A percentile compares a stretch with the other conserved stretches of the same genome.
Conservation (phyloP, 2,113 vertebrate species). For the Brachypodius melanocephalos region DNA sequence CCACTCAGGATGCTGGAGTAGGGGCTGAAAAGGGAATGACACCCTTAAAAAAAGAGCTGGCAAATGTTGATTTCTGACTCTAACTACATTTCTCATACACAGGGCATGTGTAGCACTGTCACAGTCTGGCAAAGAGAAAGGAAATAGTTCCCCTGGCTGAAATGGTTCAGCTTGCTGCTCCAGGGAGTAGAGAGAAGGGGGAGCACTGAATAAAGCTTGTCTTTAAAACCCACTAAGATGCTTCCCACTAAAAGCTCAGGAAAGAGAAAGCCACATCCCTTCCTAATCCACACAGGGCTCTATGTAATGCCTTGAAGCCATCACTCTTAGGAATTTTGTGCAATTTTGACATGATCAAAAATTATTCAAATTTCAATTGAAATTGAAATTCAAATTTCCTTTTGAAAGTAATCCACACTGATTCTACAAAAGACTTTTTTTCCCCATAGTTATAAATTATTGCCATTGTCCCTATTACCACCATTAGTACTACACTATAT, state of each 20-base stretch:
- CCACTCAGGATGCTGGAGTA: neutral
- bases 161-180: neutral
- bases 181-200: neutral
- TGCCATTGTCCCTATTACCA: neutral
- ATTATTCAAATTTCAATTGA: neutral
- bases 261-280: neutral
- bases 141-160: neutral
- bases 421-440: neutral
- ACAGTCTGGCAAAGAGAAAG: neutral
- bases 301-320: neutral
- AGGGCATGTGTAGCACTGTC: neutral
- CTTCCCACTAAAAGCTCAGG: neutral
- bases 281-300: neutral
- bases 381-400: neutral
- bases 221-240: neutral
- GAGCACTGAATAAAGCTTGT: neutral
- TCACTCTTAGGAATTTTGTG: neutral
- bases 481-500: neutral
- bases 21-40: neutral
- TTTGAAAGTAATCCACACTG: neutral
- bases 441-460: neutral
- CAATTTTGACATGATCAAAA: neutral
- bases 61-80: neutral
- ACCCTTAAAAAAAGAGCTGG: neutral
- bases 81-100: neutral